Base-by-base conservation (phyloP, 2,113 vertebrate genomes). In the Myiozetetes cayanensis region DNA sequence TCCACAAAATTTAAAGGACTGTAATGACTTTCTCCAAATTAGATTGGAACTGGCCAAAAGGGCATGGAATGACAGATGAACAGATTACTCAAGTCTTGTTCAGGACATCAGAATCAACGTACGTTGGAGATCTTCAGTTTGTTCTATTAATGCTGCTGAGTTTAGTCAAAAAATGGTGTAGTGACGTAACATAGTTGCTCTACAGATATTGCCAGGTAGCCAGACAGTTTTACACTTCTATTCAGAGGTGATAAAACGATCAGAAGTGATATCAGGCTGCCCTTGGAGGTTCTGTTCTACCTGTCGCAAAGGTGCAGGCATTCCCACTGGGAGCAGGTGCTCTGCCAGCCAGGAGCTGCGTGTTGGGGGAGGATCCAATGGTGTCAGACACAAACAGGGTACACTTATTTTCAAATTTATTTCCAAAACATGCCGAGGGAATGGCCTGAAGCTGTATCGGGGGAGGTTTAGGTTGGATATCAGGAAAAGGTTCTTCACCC, bases 131-230 rank as follows among this genome's bases (percentile, higher is more conserved):
- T 52, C 61, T 75, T 63, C 83, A 41, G 12, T 65, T 63, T 73
- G 39, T 63, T 84, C 46, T 53, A 39, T 27, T n/a, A 55, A 71
- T 8, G 16, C 9, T 55, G 12, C 15, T 12, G n/a, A 63, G 49
- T 70, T 73, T 24, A 39, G 35, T 24, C 70, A 2, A 56, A 58
- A 80, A 44, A 46, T 1, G 3, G 44, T 65, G 27, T 35, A 56
- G 15, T 41, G 20, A 35, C 0, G 0, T 43, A 46, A 78, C 3
- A 14, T 7, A 62, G 41, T 10, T 77, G 18, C 59, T 70, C 12
- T 47, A 35, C n/a, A 70, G 49, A 39, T 70, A 70, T 19, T 35
- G 22, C 20, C 25, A 43, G 31, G 53, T 47, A 67, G 52, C 9
- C n/a, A 55, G 71, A 8, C 1, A 31, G 24, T 30, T 81, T 77